Conservation (phyloP, 2,113 vertebrate species). For the Rallus limicola region DNA sequence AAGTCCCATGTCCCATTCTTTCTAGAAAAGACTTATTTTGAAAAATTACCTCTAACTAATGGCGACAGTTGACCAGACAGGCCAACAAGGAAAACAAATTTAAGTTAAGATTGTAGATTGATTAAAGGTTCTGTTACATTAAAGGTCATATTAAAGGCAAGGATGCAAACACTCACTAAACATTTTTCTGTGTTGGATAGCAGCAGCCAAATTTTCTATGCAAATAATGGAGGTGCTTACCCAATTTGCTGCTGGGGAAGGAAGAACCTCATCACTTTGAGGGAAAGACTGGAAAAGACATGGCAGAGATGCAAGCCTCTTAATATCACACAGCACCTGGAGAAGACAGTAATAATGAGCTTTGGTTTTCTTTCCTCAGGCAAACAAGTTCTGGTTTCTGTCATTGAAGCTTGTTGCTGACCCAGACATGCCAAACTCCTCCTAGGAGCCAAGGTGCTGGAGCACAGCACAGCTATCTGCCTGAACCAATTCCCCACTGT, state of each 20-base stretch:
- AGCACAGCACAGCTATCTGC: background rate
- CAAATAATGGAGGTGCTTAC: background rate
- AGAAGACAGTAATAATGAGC: background rate
- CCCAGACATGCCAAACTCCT: background rate
- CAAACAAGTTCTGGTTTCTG: fast-evolving
- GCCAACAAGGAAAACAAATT: background rate
- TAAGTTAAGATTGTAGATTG: background rate
- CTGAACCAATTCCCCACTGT: background rate
- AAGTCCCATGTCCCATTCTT: background rate
- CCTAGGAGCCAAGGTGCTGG: background rate
- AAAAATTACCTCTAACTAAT: background rate
- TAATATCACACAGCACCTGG: fast-evolving
- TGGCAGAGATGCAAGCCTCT: background rate
- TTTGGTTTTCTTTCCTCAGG: background rate
- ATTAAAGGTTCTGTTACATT: background rate
- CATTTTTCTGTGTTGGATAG: background rate
- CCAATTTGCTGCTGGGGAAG: background rate
- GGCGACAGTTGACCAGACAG: background rate
- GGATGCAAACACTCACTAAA: background rate
- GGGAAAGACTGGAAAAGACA: background rate
- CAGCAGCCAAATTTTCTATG: background rate
- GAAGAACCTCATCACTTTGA: background rate
- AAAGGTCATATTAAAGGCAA: background rate
- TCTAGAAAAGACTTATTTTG: background rate
- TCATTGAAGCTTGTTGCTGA: background rate